phyloP scores from a whole-genome alignment of 2,797 vertebrate genomes.

The Propithecus perrieri region DNA sequence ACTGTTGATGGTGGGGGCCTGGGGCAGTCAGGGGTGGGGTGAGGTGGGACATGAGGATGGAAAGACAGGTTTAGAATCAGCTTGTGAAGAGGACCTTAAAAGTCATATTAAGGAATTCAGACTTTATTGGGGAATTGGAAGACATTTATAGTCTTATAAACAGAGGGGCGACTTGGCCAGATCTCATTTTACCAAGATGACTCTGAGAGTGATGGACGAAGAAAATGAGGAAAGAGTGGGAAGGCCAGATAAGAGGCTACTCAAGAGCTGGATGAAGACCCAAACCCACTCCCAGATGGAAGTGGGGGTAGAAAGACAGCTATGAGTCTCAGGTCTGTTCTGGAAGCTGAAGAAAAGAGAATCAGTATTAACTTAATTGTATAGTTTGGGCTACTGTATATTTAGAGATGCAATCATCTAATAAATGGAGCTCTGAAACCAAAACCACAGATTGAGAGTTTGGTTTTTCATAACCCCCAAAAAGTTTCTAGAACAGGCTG shows the following conservation, averaged over 20 bases:
- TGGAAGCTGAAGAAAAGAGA: conserved; percentile 11
- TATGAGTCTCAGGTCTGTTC: neutral
- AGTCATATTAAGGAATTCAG: neutral
- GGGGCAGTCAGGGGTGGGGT: neutral
- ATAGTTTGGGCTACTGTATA: neutral
- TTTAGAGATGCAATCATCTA: neutral
- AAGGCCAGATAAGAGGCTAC: neutral
- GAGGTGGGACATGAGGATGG: neutral
- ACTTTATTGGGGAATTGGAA: neutral
- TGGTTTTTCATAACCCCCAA: neutral
- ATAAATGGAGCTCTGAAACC: neutral
- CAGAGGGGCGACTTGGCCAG: neutral
- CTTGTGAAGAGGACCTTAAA: neutral
- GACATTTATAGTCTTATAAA: neutral
- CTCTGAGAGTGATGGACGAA: neutral
- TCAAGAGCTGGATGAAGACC: neutral
- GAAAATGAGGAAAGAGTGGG: neutral
- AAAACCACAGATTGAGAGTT: neutral
- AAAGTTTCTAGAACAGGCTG: neutral
- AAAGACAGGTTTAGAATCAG: neutral
- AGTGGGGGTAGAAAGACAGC: neutral
- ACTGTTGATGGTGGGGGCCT: rapidly evolving
- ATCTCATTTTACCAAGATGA: neutral
- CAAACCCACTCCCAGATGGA: neutral
- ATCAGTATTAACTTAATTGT: neutral